Base-by-base conservation (phyloP, 2,797 vertebrate species). In the Hafferia zeledoni region DNA sequence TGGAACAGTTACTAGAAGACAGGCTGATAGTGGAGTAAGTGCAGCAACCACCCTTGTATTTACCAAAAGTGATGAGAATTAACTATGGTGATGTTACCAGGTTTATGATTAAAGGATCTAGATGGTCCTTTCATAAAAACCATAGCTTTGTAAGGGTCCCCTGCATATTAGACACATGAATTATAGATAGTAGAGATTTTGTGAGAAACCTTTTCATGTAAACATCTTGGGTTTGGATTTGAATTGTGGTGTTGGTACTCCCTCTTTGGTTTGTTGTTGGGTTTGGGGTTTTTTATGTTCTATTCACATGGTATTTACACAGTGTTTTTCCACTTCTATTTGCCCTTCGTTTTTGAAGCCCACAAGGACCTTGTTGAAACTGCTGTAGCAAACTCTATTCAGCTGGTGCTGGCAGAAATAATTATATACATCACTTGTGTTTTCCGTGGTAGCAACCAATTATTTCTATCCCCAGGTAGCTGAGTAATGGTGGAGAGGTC, bases 401-500 rank as follows among this genome's bases (percentile, higher is more conserved):
- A 85, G 41, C 64, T 83, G 37, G 9, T 91, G 33, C 70, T 94
- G 74, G 59, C 67, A 93, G 88, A 91, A 95, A 69, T 88, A 91
- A 94, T 49, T 88, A 70, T 74, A 19, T 80, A 70, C 39, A 60
- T 82, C 86, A 64, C 47, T 90, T 77, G 33, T 39, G 43, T 64
- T 90, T 93, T 87, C 75, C n/a, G 8, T 87, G 70, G 33, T 70
- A 87, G 64, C 64, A 93, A 64, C 77, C 77, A 89, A 92, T 95
- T 95, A 89, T 90, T 95, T 94, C 86, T 90, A 4, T 89, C 83
- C 50, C 56, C 41, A 50, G 75, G 92, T 84, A 95, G 56, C 44
- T 67, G 72, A 74, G 41, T 93, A 60, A 89, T 50, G 60, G 33
- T 63, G 67, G 56, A 89, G 56, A 83, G 86, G 88, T 92, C 88